Evolutionary conservation across 2,888 invertebrate genomes (phyloP).

Genomic region (Temnothorax rugatulus): DNA sequence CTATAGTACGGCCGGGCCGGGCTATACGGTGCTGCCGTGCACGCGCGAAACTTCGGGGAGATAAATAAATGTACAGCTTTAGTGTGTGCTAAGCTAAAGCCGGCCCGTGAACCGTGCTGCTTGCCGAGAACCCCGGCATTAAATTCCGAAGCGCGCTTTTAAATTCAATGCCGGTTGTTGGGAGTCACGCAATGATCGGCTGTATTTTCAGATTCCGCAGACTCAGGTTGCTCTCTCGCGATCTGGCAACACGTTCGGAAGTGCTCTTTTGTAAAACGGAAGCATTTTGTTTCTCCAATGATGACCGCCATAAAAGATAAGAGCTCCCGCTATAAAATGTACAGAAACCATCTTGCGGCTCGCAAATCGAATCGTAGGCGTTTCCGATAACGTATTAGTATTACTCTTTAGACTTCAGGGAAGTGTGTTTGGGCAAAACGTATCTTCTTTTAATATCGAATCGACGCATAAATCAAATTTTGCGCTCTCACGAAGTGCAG

Average conservation of each 20-base stretch:
- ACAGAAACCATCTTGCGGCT: not conserved
- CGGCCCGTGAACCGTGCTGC: constrained; percentile 19
- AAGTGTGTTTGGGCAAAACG: not conserved
- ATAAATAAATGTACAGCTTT: constrained; percentile 54
- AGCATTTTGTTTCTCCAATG: not conserved
- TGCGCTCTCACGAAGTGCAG: not conserved
- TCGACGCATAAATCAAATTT: constrained; percentile 45
- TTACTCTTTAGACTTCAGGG: not conserved
- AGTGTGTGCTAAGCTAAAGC: constrained; percentile 44
- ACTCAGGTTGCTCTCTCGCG: not conserved
- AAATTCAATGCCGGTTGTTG: constrained; percentile 42
- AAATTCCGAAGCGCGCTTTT: constrained; percentile 37
- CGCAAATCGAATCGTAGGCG: constrained; percentile 10
- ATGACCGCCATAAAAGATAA: not conserved
- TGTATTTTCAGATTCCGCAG: not conserved
- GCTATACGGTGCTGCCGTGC: not conserved
- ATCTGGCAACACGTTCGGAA: not conserved
- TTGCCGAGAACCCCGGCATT: constrained; percentile 24
- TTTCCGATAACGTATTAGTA: constrained; percentile 29
- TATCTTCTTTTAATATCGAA: constrained; percentile 24
- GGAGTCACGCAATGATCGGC: constrained; percentile 39
- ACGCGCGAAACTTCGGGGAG: constrained; percentile 46
- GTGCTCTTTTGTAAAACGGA: not conserved
- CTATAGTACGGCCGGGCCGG: constrained; percentile 17
- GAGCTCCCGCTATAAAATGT: not conserved